Evolutionary conservation across 2,113 vertebrate species (phyloP).

Genomic region (Daubentonia madagascariensis): DNA sequence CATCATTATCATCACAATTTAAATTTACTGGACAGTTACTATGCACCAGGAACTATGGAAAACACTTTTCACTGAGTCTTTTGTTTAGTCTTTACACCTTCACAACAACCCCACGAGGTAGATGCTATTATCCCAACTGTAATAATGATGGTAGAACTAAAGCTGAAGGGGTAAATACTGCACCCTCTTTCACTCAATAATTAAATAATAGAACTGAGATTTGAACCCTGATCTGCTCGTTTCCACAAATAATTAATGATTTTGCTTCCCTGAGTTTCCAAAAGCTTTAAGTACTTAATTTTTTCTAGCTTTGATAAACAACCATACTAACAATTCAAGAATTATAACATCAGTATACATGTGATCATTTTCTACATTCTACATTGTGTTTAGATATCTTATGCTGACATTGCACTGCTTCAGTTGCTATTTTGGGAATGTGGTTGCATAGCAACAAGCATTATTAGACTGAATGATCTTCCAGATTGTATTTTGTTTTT

Average conservation of each 20-base stretch:
- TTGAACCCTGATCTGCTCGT: background rate
- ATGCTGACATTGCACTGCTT: conserved; percentile 51
- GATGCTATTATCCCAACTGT: background rate
- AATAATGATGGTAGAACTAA: background rate
- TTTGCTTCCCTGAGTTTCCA: background rate
- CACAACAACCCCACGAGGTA: background rate
- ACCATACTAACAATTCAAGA: background rate
- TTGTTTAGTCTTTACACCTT: background rate
- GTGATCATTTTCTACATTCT: background rate
- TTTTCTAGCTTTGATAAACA: conserved; percentile 13
- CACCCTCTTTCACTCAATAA: background rate
- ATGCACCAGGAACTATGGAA: background rate
- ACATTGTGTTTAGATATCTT: conserved; percentile 50
- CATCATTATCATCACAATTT: background rate
- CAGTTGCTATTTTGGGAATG: conserved; percentile 72
- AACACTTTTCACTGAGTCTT: background rate
- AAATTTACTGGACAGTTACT: background rate
- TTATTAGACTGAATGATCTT: conserved; percentile 64
- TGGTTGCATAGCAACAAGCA: conserved; percentile 80
- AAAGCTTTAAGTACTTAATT: background rate
- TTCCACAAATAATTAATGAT: background rate
- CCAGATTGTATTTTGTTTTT: conserved; percentile 70
- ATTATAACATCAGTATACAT: background rate
- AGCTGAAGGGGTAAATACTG: background rate
- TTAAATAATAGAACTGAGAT: background rate